Base-by-base conservation (phyloP, 1,140 invertebrate genomes). In the Nautilus pompilius region DNA sequence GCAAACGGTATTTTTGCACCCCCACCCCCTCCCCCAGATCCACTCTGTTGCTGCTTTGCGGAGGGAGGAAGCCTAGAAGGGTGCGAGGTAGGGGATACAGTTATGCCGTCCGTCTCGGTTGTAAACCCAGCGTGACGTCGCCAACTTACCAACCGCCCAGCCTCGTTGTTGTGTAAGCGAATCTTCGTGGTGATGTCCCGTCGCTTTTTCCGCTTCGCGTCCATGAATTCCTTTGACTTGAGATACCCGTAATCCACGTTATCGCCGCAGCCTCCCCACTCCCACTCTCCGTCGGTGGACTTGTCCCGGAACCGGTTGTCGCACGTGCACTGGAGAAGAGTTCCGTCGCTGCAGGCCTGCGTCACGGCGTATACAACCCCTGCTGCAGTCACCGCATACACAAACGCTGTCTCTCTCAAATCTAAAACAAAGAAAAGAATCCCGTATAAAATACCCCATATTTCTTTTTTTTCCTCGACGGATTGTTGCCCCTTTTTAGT, bases 181-280 rank as follows among this genome's bases (percentile, higher is more conserved):
- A 82, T 80, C 54, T 73, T 64, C 5, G 74, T 73, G 17, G 73
- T 79, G 58, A 82, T 67, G 66, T 80, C 79, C 22, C 71, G 71
- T 30, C 70, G 61, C 28, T 73, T 63, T 24, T 84, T 77, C 86
- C 89, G 66, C 58, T 80, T 80, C 33, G 93, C 89, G 79, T 98
- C 95, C 61, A 96, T 91, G 81, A 98, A 98, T 59, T 90, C 89
- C 80, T 93, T 91, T 2, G 93, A 91, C 82, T 97, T 97, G 80
- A 90, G 93, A 85, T 96, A 96, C 48, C 93, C 93, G 80, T 95
- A 97, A 73, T 95, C 90, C 13, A 97, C 86, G 83, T 97, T 93
- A 80, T 97, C 95, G 0, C 93, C 93, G 73, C 95, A 98, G 3
- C 95, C 95, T n/a, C 93, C 93, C 95, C 95, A 98, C 32, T 92